A percentile compares a stretch with the other conserved stretches of the same genome.
Conservation (phyloP, 2,113 vertebrate species). For the Clarias macrocephalus region DNA sequence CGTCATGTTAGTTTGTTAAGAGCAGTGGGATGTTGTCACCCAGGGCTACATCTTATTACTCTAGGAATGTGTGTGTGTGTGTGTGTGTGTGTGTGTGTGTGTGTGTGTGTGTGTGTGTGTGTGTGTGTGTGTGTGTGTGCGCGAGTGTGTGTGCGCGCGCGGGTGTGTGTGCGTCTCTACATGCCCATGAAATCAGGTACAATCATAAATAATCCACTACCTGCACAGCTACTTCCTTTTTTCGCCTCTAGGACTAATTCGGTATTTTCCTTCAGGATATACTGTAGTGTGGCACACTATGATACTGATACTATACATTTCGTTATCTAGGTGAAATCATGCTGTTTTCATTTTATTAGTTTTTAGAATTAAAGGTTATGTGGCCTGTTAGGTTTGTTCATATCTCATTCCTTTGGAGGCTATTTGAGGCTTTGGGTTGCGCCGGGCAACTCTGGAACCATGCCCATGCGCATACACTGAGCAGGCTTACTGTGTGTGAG, state of each 20-base stretch:
- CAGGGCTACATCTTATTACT: constrained; percentile 40
- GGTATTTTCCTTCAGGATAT: constrained; percentile 4
- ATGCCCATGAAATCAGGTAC: constrained; percentile 8
- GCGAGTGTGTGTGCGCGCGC: constrained; percentile 8
- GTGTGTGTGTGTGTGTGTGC: constrained; percentile 29
- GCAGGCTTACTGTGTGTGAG: constrained; percentile 8
- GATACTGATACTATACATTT: neutral
- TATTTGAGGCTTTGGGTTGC: constrained; percentile 32
- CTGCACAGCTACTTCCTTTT: neutral
- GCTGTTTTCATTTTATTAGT: neutral
- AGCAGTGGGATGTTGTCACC: constrained; percentile 42
- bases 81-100: neutral
- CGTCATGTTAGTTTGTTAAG: constrained; percentile 44
- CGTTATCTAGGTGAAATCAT: neutral
- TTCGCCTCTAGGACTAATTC: neutral
- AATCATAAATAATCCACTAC: constrained; percentile 25
- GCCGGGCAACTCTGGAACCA: constrained; percentile 34
- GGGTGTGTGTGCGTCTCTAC: constrained; percentile 8
- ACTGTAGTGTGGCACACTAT: neutral
- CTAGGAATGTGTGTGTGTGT: constrained; percentile 36
- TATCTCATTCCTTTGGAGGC: constrained; percentile 31
- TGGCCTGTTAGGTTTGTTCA: constrained; percentile 17
- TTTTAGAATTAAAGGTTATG: neutral
- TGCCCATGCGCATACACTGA: neutral
- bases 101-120: constrained; percentile 24